Base-by-base conservation (phyloP, 2,888 invertebrate genomes). In the Eulithis testata region DNA sequence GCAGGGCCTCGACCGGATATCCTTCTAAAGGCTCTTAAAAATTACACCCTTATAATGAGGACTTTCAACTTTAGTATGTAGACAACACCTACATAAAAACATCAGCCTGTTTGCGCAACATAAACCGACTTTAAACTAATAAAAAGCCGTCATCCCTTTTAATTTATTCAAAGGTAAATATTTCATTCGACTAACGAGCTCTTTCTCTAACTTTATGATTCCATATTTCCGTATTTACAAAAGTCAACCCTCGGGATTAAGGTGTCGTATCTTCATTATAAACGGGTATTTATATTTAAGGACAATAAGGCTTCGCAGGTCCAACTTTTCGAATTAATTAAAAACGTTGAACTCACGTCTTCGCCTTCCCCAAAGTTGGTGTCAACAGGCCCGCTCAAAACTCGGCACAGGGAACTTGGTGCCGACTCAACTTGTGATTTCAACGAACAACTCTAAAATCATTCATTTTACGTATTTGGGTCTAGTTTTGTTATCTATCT, bases 241-340 rank as follows among this genome's bases (percentile, higher is more conserved):
- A 82, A 84, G 82, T 82, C 77, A 75, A 70, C 53, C 69, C 63
- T 40, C 61, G 63, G 63, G 70, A 72, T 63, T 65, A 68, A 71
- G 80, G 81, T 82, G 84, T 82, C 81, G 76, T 76, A 78, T 77
- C 76, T 82, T 82, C 81, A 84, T 84, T 83, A 83, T 76, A 78
- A 76, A 77, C 79, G 76, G 73, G 76, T 80, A 80, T 78, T 79
- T 79, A 79, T 79, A 83, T 80, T 49, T 80, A 82, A 79, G 77
- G 83, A 77, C 75, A 75, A 70, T 74, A 70, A 67, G 71, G 68
- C 66, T 60, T 59, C 66, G 66, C 67, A 50, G 37, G 69, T 65
- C 70, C 73, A 88, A 89, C 84, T 89, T 87, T 83, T 80, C 80
- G 80, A 84, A 87, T 87, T 87, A 87, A 88, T 88, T 88, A 86